Conservation (phyloP, 2,888 invertebrate species). For the Torymus texanus region DNA sequence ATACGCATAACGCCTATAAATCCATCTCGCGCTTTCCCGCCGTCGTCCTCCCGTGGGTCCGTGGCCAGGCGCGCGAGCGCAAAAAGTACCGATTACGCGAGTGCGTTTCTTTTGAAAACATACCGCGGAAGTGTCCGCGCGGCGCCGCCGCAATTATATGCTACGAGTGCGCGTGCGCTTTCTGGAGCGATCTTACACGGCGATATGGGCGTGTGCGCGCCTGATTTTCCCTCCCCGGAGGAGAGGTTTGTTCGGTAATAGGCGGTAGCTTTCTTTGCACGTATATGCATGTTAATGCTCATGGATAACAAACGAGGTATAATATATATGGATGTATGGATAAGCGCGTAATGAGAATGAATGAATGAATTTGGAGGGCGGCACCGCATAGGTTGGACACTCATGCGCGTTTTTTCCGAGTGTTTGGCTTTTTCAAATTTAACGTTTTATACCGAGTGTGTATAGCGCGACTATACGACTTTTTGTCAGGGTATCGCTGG, state of each 20-base stretch:
- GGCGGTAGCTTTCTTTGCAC: constrained; percentile 24
- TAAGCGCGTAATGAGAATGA: too few species aligned
- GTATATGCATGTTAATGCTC: constrained; percentile 32
- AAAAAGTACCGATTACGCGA: constrained; percentile 21
- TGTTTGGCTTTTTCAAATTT: too few species aligned
- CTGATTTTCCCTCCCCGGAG: constrained; percentile 8
- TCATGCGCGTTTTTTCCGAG: too few species aligned
- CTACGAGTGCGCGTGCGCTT: not conserved
- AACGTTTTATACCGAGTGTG: too few species aligned
- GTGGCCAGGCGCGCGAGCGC: not conserved
- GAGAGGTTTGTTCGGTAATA: constrained; percentile 15
- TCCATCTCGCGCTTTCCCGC: not conserved
- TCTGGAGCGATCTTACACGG: constrained; percentile 39
- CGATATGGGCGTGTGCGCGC: constrained; percentile 6
- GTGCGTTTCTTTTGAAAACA: not conserved
- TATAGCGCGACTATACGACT: not conserved
- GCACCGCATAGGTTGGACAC: too few species aligned
- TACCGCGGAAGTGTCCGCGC: constrained; percentile 34
- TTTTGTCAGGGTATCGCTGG: not conserved
- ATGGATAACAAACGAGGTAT: too few species aligned
- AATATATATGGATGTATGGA: too few species aligned
- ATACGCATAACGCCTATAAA: not conserved
- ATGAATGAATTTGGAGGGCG: too few species aligned
- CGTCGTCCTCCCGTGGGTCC: not conserved
- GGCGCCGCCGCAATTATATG: constrained; percentile 25